These are phyloP conservation scores for Oreortyx pictus DNA, from an alignment of 2,797 vertebrate species.

Conservation along the genomic window DNA sequence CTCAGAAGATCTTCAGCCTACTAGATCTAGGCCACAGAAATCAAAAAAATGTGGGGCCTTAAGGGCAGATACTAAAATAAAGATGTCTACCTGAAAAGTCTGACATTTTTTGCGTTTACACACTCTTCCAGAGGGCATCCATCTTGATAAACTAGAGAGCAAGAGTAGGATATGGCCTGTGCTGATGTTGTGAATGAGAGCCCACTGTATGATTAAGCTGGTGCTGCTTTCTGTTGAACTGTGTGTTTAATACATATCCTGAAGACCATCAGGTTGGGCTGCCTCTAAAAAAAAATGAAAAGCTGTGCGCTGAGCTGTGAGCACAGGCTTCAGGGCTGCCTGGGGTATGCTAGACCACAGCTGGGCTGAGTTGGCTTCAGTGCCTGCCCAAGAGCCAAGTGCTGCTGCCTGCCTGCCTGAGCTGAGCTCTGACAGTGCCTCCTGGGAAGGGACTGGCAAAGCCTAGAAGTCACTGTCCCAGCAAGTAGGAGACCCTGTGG, in stretches of 20 bases:
- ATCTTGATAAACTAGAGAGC: not conserved
- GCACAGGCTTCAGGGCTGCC: not conserved
- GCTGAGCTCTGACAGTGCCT: not conserved
- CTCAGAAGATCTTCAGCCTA: not conserved
- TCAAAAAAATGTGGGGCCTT: no score
- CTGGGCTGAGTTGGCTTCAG: not conserved
- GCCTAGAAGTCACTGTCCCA: no score
- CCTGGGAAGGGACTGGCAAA: not conserved
- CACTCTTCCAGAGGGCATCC: not conserved
- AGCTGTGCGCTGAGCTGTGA: not conserved
- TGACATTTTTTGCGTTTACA: not conserved
- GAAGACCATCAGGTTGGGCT: not conserved
- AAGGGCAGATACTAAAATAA: not conserved
- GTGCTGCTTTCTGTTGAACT: not conserved
- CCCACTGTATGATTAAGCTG: not conserved
- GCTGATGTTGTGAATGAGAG: not conserved
- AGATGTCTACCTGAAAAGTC: no score
- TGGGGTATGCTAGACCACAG: accelerated
- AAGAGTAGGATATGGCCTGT: not conserved
- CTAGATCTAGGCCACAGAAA: not conserved
- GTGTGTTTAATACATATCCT: not conserved
- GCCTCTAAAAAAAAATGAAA: not conserved
- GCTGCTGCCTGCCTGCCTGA: not conserved
- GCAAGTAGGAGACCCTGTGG: not conserved
- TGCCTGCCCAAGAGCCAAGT: accelerated